A percentile compares a stretch with the other conserved stretches of the same genome.
phyloP scores from a whole-genome alignment of 2,888 invertebrate genomes.

The Heliconius aoede region DNA sequence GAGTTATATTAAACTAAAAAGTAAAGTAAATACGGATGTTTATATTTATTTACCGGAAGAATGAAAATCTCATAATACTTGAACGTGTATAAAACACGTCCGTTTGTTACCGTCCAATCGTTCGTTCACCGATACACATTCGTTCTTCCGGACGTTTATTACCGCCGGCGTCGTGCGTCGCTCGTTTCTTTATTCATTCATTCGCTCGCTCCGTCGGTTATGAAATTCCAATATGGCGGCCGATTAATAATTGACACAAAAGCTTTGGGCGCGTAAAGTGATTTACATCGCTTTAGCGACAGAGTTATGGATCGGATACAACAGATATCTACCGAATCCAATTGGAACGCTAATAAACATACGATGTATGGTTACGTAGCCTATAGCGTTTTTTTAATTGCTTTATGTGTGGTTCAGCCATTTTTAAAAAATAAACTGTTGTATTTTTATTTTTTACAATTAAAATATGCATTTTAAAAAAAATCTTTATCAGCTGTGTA shows the following conservation, averaged over 20 bases:
- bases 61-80: slow-evolving; percentile 2
- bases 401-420: not conserved
- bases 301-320: slow-evolving; percentile 39
- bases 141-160: slow-evolving; percentile 44
- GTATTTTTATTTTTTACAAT: not conserved
- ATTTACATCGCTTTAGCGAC: slow-evolving; percentile 39
- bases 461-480: too few relatives aligned
- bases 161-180: slow-evolving; percentile 25
- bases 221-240: slow-evolving; percentile 41
- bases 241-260: slow-evolving; percentile 44
- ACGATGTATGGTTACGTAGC: slow-evolving; percentile 25
- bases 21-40: not conserved
- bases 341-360: slow-evolving; percentile 40
- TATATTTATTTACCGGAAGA: slow-evolving; percentile 12
- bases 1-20: not conserved
- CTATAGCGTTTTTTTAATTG: not conserved
- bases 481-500: not conserved
- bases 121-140: slow-evolving; percentile 43
- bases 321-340: slow-evolving; percentile 31
- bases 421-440: not conserved
- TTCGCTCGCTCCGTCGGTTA: slow-evolving; percentile 40
- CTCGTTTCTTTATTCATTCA: slow-evolving; percentile 36
- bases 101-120: slow-evolving; percentile 37
- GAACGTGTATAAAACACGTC: slow-evolving; percentile 18
- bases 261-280: slow-evolving; percentile 41